phyloP scores from a whole-genome alignment of 2,797 vertebrate genomes.

The Lepilemur septentrionalis region DNA sequence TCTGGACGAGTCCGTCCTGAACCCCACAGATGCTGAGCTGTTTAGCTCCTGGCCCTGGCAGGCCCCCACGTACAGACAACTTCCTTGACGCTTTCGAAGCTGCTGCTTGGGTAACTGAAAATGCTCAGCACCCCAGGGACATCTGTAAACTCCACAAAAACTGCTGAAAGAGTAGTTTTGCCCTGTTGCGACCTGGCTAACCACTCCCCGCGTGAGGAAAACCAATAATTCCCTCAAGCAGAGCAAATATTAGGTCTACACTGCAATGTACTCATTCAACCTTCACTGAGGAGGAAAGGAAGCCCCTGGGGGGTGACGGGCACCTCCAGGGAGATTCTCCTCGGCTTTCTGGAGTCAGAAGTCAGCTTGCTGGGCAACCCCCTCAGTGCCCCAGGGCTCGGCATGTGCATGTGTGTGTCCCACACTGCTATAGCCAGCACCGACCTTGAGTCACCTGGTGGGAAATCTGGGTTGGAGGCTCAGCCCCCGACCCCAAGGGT shows the following conservation, averaged over 20 bases:
- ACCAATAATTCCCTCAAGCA: constrained; percentile 8
- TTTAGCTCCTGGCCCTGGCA: neutral
- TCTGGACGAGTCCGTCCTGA: neutral
- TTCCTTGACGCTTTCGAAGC: neutral
- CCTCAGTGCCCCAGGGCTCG: neutral
- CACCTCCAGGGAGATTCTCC: neutral
- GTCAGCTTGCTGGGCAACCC: neutral
- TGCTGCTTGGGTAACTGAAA: constrained; percentile 1
- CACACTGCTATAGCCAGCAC: neutral
- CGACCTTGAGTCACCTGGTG: neutral
- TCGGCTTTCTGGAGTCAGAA: neutral
- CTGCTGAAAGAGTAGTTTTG: neutral
- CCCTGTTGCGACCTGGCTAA: neutral
- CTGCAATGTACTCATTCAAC: neutral
- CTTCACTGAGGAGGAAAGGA: neutral
- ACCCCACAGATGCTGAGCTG: neutral
- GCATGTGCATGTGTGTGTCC: neutral
- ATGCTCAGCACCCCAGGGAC: constrained; percentile 17
- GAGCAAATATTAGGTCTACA: neutral
- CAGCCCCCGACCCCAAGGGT: neutral
- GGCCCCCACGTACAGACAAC: neutral
- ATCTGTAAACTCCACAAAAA: neutral
- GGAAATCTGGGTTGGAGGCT: neutral
- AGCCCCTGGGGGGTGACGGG: neutral
- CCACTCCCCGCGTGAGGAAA: neutral